Conservation (phyloP, 1,140 invertebrate species). For the Macrosteles quadrilineatus region DNA sequence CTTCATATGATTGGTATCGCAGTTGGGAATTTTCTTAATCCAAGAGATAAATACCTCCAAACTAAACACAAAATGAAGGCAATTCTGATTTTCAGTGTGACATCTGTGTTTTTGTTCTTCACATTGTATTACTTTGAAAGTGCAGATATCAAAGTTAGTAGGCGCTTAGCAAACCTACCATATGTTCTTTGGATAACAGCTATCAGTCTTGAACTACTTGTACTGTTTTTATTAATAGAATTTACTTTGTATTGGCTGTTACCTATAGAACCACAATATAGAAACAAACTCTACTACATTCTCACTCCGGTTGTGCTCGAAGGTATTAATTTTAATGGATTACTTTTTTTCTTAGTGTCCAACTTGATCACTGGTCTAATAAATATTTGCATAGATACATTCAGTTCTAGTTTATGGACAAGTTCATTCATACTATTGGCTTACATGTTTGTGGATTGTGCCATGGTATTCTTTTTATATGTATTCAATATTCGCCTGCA, state of each 20-base stretch:
- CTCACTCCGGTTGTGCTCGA: constrained; percentile 59
- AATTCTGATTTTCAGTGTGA: neutral
- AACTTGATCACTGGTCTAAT: constrained; percentile 78
- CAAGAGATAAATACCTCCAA: neutral
- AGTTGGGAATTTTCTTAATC: constrained; percentile 34
- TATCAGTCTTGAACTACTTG: constrained; percentile 47
- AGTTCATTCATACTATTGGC: constrained; percentile 58
- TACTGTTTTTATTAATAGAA: constrained; percentile 26
- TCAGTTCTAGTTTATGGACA: constrained; percentile 50
- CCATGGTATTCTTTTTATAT: neutral
- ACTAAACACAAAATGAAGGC: neutral
- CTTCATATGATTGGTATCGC: constrained; percentile 74
- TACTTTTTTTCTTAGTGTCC: constrained; percentile 74
- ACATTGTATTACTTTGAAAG: neutral
- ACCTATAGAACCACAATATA: neutral
- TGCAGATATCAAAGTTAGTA: constrained; percentile 50
- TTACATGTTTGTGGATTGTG: constrained; percentile 56
- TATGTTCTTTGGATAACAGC: constrained; percentile 74
- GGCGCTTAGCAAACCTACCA: constrained; percentile 73
- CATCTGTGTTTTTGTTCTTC: neutral
- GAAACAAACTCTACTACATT: constrained; percentile 24
- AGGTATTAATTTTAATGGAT: constrained; percentile 70
- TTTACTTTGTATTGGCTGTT: neutral
- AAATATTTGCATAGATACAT: constrained; percentile 67
- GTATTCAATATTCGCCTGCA: neutral